Evolutionary conservation across 2,888 invertebrate genomes (phyloP), one percentile per base, ranked within the genome.

Genomic region (Iphiclides podalirius): DNA sequence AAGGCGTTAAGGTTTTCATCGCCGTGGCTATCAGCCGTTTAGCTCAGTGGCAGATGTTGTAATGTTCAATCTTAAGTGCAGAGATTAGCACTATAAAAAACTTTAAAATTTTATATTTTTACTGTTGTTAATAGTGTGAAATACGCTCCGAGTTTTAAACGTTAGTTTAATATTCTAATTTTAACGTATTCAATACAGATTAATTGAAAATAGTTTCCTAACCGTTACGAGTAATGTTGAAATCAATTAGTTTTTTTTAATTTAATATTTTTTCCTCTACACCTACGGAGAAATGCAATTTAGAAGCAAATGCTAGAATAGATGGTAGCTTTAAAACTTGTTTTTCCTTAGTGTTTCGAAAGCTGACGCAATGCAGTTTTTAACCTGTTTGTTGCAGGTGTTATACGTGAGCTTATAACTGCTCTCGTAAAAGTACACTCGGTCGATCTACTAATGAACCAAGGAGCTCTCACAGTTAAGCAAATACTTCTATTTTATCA

Each of bases 361-460:
- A 82, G 75, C 67, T 59, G 67, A 66, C 64, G 66, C 60, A 69
- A 68, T 73, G 72, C 65, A 70, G 72, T 70, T 72, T 71, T 69
- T 64, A 76, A 73, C 75, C 63, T 52, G 73, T 74, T 73, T 52
- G 52, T 52, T 53, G 63, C 66, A 64, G 66, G 63, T 67, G 65
- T 59, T 52, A 34, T 44, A 49, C 17, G 49, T 49, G 44, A 43
- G 44, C 33, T 44, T 49, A 39, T 39, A 49, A 38, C 39, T 17
- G 49, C 44, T 35, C 33, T 44, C 39, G 11, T 39, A 34, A 33
- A n/a, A 23, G 38, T 39, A 43, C n/a, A n/a, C n/a, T 14, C 11
- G 20, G 38, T 38, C 38, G 20, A 34, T 33, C 43, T 48, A 48
- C 33, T 23, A 4, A 48, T 4, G 20, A 20, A 20, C 20, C 6